phyloP scores from a whole-genome alignment of 2,797 vertebrate genomes.

The Eulemur mongoz region DNA sequence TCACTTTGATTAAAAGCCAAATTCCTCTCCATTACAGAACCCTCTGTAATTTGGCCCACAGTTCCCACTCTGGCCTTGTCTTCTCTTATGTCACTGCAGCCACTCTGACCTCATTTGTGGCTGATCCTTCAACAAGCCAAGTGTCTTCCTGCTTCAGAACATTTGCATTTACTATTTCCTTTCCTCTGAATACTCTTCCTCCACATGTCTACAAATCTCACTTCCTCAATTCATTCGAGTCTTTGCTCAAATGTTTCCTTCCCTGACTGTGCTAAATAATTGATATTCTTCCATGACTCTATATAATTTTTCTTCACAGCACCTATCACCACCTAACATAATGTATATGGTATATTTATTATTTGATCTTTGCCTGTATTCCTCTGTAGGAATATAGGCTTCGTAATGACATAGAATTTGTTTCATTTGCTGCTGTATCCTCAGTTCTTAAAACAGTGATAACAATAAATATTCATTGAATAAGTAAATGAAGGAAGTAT shows the following conservation, averaged over 20 bases:
- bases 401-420: background rate
- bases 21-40: background rate
- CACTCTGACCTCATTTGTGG: background rate
- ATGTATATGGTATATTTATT: background rate
- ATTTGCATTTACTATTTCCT: background rate
- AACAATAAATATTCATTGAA: background rate
- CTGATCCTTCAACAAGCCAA: background rate
- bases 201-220: background rate
- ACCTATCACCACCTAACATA: background rate
- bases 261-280: background rate
- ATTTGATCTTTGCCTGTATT: background rate
- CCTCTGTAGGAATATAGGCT: background rate
- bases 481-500: conserved; percentile 2
- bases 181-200: background rate
- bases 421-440: background rate
- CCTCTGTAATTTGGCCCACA: background rate
- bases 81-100: background rate
- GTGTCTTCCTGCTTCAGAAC: background rate
- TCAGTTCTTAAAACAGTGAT: background rate
- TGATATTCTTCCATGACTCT: background rate
- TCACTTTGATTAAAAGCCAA: conserved; percentile 5
- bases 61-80: background rate
- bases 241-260: background rate
- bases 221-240: background rate
- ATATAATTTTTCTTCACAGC: background rate